These are phyloP conservation scores for Notiomystis cincta DNA, from an alignment of 2,113 vertebrate genomes.

Conservation along the genomic window DNA sequence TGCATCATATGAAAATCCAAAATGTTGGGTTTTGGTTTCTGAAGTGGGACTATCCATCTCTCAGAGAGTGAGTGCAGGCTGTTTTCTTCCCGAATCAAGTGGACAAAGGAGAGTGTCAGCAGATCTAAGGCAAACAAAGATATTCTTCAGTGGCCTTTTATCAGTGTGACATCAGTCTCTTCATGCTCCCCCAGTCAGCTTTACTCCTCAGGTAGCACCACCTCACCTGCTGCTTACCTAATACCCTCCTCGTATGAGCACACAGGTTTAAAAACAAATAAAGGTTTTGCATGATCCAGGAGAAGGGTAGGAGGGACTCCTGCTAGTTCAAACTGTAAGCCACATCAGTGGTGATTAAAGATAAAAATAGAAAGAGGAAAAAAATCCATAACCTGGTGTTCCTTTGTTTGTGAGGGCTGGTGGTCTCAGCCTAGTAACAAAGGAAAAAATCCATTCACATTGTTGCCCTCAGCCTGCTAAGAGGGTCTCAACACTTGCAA, in stretches of 20 bases:
- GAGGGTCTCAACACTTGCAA: neutral
- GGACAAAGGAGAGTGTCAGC: neutral
- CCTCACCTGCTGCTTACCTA: neutral
- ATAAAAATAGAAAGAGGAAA: neutral
- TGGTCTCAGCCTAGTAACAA: neutral
- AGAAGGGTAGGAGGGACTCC: neutral
- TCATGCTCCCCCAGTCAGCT: neutral
- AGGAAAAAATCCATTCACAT: neutral
- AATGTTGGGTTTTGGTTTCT: neutral
- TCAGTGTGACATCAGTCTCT: neutral
- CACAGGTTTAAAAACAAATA: neutral
- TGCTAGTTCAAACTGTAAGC: neutral
- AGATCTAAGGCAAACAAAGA: neutral
- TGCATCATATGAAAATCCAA: neutral
- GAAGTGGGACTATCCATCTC: neutral
- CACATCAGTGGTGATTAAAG: neutral
- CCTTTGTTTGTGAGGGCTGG: neutral
- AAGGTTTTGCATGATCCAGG: neutral
- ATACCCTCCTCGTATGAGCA: neutral
- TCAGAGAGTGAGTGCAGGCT: neutral
- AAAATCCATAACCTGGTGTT: neutral
- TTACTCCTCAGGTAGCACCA: neutral
- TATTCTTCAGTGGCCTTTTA: neutral
- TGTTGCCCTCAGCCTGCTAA: neutral
- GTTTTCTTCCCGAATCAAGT: neutral